Conservation (phyloP, 2,888 invertebrate species). For the Agonopterix alstromeriana region DNA sequence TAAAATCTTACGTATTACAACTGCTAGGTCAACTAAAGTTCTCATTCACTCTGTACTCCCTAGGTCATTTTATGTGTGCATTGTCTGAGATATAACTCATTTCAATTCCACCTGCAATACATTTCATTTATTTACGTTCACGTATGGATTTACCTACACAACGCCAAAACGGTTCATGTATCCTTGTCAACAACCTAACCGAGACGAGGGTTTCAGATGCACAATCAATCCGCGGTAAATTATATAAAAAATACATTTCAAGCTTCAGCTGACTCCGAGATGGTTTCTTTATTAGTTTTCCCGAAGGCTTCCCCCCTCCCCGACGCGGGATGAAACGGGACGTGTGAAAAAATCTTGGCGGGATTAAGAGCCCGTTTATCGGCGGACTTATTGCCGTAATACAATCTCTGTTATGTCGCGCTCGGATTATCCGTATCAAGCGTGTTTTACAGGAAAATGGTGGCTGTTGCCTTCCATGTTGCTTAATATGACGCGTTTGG, state of each 20-base stretch:
- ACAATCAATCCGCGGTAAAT: slow-evolving; percentile 73
- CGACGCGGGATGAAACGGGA: slow-evolving; percentile 37
- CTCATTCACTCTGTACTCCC: too few species aligned
- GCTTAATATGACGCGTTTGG: slow-evolving; percentile 1
- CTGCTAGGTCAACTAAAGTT: too few species aligned
- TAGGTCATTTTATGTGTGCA: too few species aligned
- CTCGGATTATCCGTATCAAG: slow-evolving; percentile 60
- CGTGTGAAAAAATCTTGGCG: slow-evolving; percentile 69
- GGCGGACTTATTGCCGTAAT: slow-evolving; percentile 69
- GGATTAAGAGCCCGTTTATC: slow-evolving; percentile 68
- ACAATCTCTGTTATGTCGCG: slow-evolving; percentile 71
- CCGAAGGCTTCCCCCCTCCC: slow-evolving; percentile 37
- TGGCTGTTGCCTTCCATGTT: slow-evolving; percentile 13
- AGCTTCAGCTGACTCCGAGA: slow-evolving; percentile 72
- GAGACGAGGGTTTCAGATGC: slow-evolving; percentile 40
- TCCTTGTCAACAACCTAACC: too few species aligned
- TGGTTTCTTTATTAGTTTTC: slow-evolving; percentile 77
- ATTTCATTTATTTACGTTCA: too few species aligned
- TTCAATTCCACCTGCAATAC: too few species aligned
- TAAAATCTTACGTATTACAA: too few species aligned
- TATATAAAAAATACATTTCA: slow-evolving; percentile 79
- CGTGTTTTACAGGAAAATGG: slow-evolving; percentile 43
- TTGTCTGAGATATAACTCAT: too few species aligned
- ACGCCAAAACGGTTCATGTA: too few species aligned
- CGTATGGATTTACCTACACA: too few species aligned